Evolutionary conservation across 2,888 invertebrate genomes (phyloP).

Genomic region (Osmoderma eremita): DNA sequence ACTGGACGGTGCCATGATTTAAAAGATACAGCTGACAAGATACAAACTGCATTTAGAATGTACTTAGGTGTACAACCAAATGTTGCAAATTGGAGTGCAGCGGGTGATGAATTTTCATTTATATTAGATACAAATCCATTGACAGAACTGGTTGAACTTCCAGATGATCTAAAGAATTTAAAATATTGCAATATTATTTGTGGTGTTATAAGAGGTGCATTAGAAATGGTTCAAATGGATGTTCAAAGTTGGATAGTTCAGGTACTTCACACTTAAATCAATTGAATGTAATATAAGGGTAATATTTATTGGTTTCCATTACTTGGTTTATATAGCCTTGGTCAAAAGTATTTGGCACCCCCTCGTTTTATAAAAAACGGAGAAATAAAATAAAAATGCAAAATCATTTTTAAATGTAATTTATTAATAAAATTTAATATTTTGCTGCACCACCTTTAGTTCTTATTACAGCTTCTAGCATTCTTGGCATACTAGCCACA

Average conservation of each 20-base stretch:
- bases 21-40: slow-evolving; percentile 96
- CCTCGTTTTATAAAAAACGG: not conserved
- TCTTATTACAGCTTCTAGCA: not conserved
- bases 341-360: too few relatives aligned
- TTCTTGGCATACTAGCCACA: not conserved
- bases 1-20: slow-evolving; percentile 93
- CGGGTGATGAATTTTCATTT: slow-evolving; percentile 96
- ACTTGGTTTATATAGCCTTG: too few relatives aligned
- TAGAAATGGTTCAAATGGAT: slow-evolving; percentile 99
- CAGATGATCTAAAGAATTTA: slow-evolving; percentile 81
- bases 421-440: slow-evolving; percentile 3
- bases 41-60: slow-evolving; percentile 83
- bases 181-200: slow-evolving; percentile 94
- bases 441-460: not conserved
- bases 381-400: not conserved
- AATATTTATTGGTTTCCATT: too few relatives aligned
- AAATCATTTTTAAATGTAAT: too few relatives aligned
- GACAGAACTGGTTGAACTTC: slow-evolving; percentile 97
- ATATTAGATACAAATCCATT: slow-evolving; percentile 95
- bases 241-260: slow-evolving; percentile 93
- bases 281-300: too few relatives aligned
- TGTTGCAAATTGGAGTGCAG: slow-evolving; percentile 93
- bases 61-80: slow-evolving; percentile 93
- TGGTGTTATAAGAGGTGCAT: slow-evolving; percentile 90
- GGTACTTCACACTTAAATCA: slow-evolving; percentile 49